Percentiles rank a stretch among this genome's conserved stretches.
These are phyloP conservation scores for Chelon auratus DNA, from an alignment of 2,797 vertebrate species.

Conservation along the genomic window DNA sequence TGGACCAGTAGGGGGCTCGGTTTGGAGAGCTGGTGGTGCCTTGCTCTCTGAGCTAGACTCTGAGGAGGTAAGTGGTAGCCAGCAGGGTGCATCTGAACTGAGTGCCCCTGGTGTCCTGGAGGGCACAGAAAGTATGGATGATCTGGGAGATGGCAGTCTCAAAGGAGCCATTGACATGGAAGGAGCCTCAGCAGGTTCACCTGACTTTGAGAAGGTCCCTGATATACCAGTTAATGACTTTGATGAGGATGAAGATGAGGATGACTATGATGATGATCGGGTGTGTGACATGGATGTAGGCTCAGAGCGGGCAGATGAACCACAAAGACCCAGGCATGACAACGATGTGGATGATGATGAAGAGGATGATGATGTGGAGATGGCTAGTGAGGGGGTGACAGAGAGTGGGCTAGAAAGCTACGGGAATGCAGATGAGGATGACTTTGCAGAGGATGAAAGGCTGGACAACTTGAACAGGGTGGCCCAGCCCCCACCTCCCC, in stretches of 20 bases:
- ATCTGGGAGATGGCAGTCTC: constrained; percentile 85
- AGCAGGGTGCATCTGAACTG: constrained; percentile 84
- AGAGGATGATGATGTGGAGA: constrained; percentile 84
- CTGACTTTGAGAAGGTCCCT: constrained; percentile 84
- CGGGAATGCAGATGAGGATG: constrained; percentile 83
- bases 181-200: constrained; percentile 83
- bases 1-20: constrained; percentile 72
- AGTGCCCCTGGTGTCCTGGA: constrained; percentile 86
- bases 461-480: constrained; percentile 85
- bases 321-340: constrained; percentile 68
- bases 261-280: constrained; percentile 71
- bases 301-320: constrained; percentile 81
- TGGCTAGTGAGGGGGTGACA: constrained; percentile 84
- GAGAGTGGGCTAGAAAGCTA: constrained; percentile 85
- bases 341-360: constrained; percentile 69
- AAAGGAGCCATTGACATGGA: constrained; percentile 86
- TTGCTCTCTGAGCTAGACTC: constrained; percentile 84
- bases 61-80: constrained; percentile 86
- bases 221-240: constrained; percentile 84
- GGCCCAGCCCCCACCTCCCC: constrained; percentile 63
- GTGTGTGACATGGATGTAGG: constrained; percentile 87
- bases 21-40: constrained; percentile 77
- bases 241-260: constrained; percentile 75
- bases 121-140: constrained; percentile 86
- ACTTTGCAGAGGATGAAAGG: constrained; percentile 84